Evolutionary conservation across 2,113 vertebrate genomes (phyloP), one percentile per base, ranked within the genome.

Genomic region (Scartelaos histophorus): DNA sequence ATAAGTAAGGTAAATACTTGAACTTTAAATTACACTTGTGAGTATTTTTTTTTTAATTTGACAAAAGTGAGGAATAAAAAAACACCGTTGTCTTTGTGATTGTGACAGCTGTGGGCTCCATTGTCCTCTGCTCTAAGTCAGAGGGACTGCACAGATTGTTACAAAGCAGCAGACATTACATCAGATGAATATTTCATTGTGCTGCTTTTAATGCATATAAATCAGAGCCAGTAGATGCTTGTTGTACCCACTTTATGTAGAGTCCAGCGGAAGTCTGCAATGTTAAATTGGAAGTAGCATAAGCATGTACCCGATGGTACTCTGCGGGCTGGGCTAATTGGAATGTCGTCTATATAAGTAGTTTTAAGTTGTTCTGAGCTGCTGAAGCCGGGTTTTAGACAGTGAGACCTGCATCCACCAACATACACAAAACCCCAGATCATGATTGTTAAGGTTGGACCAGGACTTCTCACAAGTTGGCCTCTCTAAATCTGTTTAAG

Each of bases 121-220:
- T 80, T 82, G 76, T 74, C 45, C 69, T 76, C 75, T 7, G 64
- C 65, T 25, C 67, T 57, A 38, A 29, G 60, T 71, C 13, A 0
- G n/a, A 79, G 13, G n/a, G 45, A 67, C 12, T 25, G 38, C n/a
- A 49, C 24, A 61, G 6, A 43, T 12, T 56, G 15, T 75, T 22
- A 43, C 65, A 80, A 66, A 67, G 58, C 78, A 78, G 29, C 61
- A 78, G 68, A 66, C 67, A 81, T 80, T 71, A 74, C 60, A 67
- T 70, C n/a, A 12, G 70, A 80, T 85, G 60, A 79, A 84, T 78
- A 80, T 70, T 82, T 47, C 56, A 80, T 77, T 45, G 45, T 13
- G 15, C 53, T 71, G 70, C 75, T 73, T 84, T 80, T 69, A 80
- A 75, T 74, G 53, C 38, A 45, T 57, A 57, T 67, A 64, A 74